Base-by-base conservation (phyloP, 92 coral and sea anemone species). In the Zoanthus solanderi region DNA sequence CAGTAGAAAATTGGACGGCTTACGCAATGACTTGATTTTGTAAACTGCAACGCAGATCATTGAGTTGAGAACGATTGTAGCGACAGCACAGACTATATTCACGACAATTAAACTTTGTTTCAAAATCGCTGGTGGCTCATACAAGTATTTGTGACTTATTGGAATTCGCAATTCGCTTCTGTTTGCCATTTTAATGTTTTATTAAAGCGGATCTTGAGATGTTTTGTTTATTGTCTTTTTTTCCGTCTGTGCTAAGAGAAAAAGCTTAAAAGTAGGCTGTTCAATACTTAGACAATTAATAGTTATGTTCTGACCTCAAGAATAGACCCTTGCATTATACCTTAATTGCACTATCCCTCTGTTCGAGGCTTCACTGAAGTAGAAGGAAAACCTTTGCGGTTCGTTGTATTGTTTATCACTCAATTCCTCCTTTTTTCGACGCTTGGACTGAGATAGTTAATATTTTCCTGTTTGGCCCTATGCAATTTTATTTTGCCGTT, bases 41-140 rank as follows among this genome's bases (percentile, higher is more conserved):
- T 76, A 29, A 50, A 76, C 66, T 12, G 82, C 82, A 30, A 7
- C 65, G 14, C 63, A 76, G 44, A 76, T 76, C 82, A 76, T 76
- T 9, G 44, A 53, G n/a, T 76, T 76, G 29, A 76, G 63, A 37
- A 76, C 8, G 5, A 76, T 57, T 29, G 82, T 30, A 18, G 46
- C 82, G 28, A 57, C 29, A 11, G 63, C 63, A 8, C 37, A 52
- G 11, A 76, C 31, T 6, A 57, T 13, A 34, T 76, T 76, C 48
- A 23, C 17, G 9, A 17, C 47, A 18, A 76, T 53, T 34, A 28
- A 12, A 52, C 0, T 31, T 18, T 48, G 15, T 28, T 29, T 76
- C 0, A 47, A 11, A 23, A 9, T 37, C 42, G 15, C 11, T 9
- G 72, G n/a, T 58, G 66, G 28, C 69, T 63, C 69, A 17, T 63